Evolutionary conservation across 2,888 invertebrate species (phyloP).

Genomic region (Scaptomyza reducta): DNA sequence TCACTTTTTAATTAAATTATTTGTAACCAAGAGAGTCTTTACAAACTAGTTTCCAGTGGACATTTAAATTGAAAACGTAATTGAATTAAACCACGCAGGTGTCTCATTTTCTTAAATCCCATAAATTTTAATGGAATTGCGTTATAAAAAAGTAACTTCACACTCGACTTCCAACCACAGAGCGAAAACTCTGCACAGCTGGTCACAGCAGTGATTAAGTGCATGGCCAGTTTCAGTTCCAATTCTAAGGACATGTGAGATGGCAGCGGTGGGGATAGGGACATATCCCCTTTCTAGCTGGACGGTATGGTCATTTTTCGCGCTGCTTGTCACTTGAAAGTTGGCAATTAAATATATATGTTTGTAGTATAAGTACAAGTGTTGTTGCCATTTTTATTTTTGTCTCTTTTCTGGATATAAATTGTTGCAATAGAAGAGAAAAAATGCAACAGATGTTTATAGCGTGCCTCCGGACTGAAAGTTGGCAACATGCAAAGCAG

Average conservation of each 20-base stretch:
- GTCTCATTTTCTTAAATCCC: constrained; percentile 31
- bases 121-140: constrained; percentile 46
- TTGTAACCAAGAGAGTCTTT: background rate
- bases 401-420: constrained; percentile 56
- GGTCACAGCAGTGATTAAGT: constrained; percentile 76
- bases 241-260: constrained; percentile 41
- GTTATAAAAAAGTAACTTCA: constrained; percentile 22
- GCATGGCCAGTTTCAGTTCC: constrained; percentile 29
- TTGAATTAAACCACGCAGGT: constrained; percentile 36
- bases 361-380: constrained; percentile 5
- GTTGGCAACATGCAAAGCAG: constrained; percentile 67
- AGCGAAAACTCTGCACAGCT: constrained; percentile 50
- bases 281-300: constrained; percentile 40
- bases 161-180: constrained; percentile 39
- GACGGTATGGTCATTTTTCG: constrained; percentile 67
- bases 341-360: constrained; percentile 76
- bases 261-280: constrained; percentile 43
- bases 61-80: constrained; percentile 3
- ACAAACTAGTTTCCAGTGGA: background rate
- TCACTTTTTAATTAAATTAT: background rate
- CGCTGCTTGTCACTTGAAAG: constrained; percentile 73
- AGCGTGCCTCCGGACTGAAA: constrained; percentile 39
- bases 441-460: constrained; percentile 73
- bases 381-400: constrained; percentile 24
- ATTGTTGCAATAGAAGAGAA: constrained; percentile 54